Evolutionary conservation across 2,888 invertebrate species (phyloP).

Genomic region (Sipha maydis): DNA sequence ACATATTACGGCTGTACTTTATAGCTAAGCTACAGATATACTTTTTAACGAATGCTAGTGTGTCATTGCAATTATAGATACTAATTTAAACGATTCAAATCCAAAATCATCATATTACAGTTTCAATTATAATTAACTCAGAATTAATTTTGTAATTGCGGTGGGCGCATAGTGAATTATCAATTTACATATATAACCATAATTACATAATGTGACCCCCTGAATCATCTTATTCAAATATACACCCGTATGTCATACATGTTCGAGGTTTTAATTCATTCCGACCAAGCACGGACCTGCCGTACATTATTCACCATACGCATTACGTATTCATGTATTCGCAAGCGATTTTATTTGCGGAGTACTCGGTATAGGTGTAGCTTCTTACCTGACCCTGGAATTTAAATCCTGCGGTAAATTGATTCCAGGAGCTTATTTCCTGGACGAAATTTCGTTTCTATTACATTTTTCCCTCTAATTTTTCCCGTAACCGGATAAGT

Average conservation of each 20-base stretch:
- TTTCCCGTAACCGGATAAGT: too few species aligned
- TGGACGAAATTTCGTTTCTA: slow-evolving; percentile 22
- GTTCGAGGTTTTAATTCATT: slow-evolving; percentile 16
- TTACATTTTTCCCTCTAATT: not conserved
- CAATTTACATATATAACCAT: not conserved
- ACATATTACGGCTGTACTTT: too few species aligned
- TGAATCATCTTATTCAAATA: slow-evolving; percentile 35
- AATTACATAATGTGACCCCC: not conserved
- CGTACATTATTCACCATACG: not conserved
- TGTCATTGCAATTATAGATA: not conserved
- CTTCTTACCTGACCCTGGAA: slow-evolving; percentile 11
- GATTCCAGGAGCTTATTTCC: not conserved
- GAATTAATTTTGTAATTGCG: not conserved
- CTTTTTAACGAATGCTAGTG: not conserved
- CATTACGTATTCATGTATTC: slow-evolving; percentile 45
- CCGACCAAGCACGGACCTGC: not conserved
- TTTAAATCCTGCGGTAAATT: slow-evolving; percentile 3
- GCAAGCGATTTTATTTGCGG: not conserved
- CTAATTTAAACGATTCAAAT: not conserved
- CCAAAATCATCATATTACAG: not conserved
- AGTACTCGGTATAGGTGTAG: not conserved
- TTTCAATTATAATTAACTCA: not conserved
- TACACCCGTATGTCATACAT: not conserved
- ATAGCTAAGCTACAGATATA: too few species aligned
- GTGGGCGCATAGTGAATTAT: not conserved